phyloP scores from a whole-genome alignment of 2,113 vertebrate species.

The Pipra filicauda region DNA sequence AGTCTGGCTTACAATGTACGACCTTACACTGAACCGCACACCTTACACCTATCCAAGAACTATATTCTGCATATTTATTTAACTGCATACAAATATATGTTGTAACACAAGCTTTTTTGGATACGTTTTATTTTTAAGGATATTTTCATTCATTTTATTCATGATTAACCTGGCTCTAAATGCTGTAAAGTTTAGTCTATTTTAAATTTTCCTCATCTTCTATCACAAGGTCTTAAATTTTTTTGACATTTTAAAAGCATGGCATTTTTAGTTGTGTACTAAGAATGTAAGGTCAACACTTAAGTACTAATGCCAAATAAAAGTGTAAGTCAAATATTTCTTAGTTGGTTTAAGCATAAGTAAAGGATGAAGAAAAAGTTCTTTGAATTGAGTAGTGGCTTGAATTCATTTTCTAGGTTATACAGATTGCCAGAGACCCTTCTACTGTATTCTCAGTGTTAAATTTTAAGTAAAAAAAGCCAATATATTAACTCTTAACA shows the following conservation, averaged over 20 bases:
- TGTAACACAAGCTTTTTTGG: neutral
- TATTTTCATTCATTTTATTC: neutral
- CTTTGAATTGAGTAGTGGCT: neutral
- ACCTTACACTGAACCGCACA: neutral
- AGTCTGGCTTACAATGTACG: neutral
- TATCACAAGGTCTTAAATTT: neutral
- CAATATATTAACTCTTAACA: neutral
- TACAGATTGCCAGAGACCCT: neutral
- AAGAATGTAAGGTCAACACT: neutral
- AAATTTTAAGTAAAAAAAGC: neutral
- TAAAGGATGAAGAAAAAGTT: neutral
- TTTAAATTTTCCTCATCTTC: neutral
- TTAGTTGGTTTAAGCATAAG: neutral
- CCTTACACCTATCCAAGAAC: neutral
- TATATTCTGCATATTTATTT: neutral
- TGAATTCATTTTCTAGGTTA: neutral
- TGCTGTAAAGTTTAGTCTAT: neutral
- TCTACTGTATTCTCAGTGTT: neutral
- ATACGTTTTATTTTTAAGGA: neutral
- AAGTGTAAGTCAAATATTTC: neutral
- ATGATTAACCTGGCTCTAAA: neutral
- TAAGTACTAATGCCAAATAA: neutral
- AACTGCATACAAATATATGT: neutral
- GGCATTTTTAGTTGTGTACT: neutral
- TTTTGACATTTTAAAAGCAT: neutral